phyloP scores from a whole-genome alignment of 2,113 vertebrate species.

The Seriola quinqueradiata region DNA sequence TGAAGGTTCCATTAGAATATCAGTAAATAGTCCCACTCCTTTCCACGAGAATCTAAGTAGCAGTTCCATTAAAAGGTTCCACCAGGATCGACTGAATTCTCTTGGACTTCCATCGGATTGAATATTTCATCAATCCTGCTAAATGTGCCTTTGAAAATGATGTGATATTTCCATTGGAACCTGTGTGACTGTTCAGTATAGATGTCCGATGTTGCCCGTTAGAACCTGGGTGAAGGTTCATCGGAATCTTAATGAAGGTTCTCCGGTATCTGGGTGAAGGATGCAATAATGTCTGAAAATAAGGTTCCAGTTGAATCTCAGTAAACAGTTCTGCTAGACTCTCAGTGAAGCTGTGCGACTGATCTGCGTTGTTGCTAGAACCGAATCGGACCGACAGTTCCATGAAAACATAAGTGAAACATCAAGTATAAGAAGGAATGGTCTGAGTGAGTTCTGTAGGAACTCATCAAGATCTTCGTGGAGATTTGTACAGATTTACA shows the following conservation, averaged over 20 bases:
- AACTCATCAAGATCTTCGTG: conserved; percentile 1
- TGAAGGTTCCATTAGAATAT: conserved; percentile 20
- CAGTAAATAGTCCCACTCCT: conserved; percentile 29
- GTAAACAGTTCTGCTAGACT: background rate
- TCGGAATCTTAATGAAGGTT: background rate
- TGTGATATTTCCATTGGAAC: conserved; percentile 22
- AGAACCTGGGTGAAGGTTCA: background rate
- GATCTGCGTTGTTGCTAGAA: conserved; percentile 1
- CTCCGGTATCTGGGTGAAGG: conserved; percentile 1
- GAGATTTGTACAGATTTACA: conserved; percentile 15
- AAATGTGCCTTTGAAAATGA: background rate
- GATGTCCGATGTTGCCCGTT: background rate
- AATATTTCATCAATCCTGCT: conserved; percentile 3
- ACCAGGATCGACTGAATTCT: conserved; percentile 16
- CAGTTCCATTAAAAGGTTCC: conserved; percentile 4
- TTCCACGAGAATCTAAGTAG: conserved; percentile 17
- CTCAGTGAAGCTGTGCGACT: conserved; percentile 17
- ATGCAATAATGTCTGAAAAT: background rate
- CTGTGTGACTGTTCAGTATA: conserved; percentile 2
- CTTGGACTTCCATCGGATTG: background rate
- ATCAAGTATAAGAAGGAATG: background rate
- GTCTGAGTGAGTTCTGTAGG: background rate
- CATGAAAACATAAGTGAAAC: conserved; percentile 10
- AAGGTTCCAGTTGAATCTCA: background rate
- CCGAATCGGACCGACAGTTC: conserved; percentile 1